Base-by-base conservation (phyloP, 2,888 invertebrate species). In the Keiferia lycopersicella region DNA sequence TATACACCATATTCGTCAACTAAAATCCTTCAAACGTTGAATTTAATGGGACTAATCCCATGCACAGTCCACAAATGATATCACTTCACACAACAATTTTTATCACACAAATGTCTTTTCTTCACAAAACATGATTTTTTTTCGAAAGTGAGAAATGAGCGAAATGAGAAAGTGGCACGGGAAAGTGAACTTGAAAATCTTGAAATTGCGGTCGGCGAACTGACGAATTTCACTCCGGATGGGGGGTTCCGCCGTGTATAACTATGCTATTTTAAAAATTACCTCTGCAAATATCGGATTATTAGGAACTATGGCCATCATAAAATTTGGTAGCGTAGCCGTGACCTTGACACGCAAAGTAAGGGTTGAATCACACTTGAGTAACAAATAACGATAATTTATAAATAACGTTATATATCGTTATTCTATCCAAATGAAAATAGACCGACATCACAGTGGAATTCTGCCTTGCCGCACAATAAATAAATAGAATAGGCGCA, bases 1-100 rank as follows among this genome's bases (percentile, higher is more conserved):
- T 93, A 84, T 94, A 94, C 82, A 93, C 92, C 94, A 94, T 94
- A 87, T 87, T 93, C 84, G 79, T 78, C 67, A 77, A 77, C 77
- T 73, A 83, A 81, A 82, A 80, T 80, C 82, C 82, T 81, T 82
- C 71, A 74, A 84, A 68, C 74, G 71, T 68, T 22, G 64, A 66
- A 63, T 16, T 34, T 53, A 16, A 64, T 62, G 48, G 65, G 69
- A 80, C 69, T 72, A 77, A 79, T 78, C 73, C 72, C 77, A 76
- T 77, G 65, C 79, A 84, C 82, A 71, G 74, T 73, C 73, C 80
- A 83, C 80, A 74, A 73, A 80, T 81, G 76, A 78, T 74, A 69
- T 73, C 69, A 78, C 78, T 74, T 76, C 74, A 76, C 73, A 78
- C 76, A 73, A 69, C 69, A 80, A 77, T 77, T 45, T 26, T 78